A percentile compares a stretch with the other conserved stretches of the same genome.
These are phyloP conservation scores for Torymus auratus DNA, from an alignment of 2,888 invertebrate genomes.

Conservation along the genomic window DNA sequence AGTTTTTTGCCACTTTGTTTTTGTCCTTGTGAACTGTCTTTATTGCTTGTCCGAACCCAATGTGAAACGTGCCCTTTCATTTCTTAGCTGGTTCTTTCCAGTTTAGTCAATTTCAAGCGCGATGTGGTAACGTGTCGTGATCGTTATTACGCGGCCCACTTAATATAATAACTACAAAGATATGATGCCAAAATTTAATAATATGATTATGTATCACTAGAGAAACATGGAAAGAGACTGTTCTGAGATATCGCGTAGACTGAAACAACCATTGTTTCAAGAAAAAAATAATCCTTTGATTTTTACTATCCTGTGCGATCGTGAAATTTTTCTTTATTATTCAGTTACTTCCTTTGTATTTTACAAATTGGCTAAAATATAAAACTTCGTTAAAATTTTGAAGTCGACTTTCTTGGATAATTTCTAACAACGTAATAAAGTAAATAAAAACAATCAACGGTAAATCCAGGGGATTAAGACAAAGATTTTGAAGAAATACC, in stretches of 20 bases:
- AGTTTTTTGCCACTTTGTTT: constrained; percentile 23
- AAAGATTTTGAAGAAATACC: constrained; percentile 6
- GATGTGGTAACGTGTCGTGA: constrained; percentile 68
- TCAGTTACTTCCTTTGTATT: background rate
- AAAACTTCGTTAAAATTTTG: no score
- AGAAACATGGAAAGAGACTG: constrained; percentile 1
- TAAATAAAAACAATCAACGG: constrained; percentile 46
- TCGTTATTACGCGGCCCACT: constrained; percentile 51
- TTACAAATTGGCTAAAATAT: constrained; percentile 1
- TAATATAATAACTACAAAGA: constrained; percentile 26
- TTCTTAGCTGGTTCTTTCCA: constrained; percentile 56
- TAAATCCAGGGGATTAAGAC: constrained; percentile 29
- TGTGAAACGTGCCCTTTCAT: constrained; percentile 5
- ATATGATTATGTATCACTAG: no score
- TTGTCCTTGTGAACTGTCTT: constrained; percentile 16
- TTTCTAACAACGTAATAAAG: constrained; percentile 27
- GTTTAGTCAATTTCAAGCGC: constrained; percentile 73
- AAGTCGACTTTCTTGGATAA: no score
- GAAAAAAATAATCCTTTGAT: constrained; percentile 10
- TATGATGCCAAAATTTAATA: constrained; percentile 39
- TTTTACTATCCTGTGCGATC: no score
- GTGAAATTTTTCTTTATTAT: no score
- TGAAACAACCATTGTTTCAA: constrained; percentile 14
- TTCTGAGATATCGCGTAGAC: constrained; percentile 4
- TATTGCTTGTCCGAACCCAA: constrained; percentile 24